Evolutionary conservation across 1,140 invertebrate genomes (phyloP).

Genomic region (Geopemphigus sp.): DNA sequence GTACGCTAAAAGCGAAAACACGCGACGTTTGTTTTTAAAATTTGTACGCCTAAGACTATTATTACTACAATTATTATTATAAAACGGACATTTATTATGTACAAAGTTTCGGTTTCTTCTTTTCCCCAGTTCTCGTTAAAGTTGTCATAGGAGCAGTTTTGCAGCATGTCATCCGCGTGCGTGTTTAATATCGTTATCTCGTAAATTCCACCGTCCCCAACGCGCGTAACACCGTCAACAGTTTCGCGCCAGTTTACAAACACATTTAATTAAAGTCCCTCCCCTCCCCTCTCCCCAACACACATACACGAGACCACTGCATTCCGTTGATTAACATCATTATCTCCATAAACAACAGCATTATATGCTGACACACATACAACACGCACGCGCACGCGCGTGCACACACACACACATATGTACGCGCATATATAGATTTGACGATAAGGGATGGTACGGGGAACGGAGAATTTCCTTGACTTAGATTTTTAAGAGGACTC

Average conservation of each 20-base stretch:
- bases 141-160: background rate
- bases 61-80: too few relatives aligned
- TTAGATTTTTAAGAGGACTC: too few relatives aligned
- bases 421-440: too few relatives aligned
- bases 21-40: too few relatives aligned
- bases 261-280: conserved; percentile 23
- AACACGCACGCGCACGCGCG: background rate
- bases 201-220: background rate
- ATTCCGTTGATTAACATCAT: conserved; percentile 25
- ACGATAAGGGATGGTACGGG: too few relatives aligned
- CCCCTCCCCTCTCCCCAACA: too few relatives aligned
- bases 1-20: too few relatives aligned
- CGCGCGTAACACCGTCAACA: background rate
- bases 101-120: background rate
- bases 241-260: conserved; percentile 15
- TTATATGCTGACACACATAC: background rate
- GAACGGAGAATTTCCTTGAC: too few relatives aligned
- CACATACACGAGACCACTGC: conserved; percentile 6
- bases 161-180: background rate
- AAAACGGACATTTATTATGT: too few relatives aligned
- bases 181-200: conserved; percentile 25
- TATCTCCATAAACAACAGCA: conserved; percentile 17
- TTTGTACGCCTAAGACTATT: too few relatives aligned
- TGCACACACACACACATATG: too few relatives aligned
- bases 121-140: conserved; percentile 4